Evolutionary conservation across 92 coral and sea anemone genomes (phyloP), one percentile per base, ranked within the genome.

Genomic region (Epizoanthus fatuus): DNA sequence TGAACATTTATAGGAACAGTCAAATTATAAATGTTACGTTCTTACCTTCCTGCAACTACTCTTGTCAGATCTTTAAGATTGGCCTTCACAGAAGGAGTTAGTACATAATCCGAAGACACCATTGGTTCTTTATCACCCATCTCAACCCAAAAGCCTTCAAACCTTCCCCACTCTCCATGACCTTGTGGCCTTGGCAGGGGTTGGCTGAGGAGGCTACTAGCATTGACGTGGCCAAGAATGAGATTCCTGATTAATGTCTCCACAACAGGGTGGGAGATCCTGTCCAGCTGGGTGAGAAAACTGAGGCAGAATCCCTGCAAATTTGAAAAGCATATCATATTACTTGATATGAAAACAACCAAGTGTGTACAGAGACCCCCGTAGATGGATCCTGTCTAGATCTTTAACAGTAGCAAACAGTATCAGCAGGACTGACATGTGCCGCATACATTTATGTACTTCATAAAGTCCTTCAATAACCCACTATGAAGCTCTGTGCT

Each of bases 41-140:
- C 63, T 47, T 83, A 95, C 99, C 99, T 97, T 70, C 97, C 99
- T 74, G 98, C 92, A n/a, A 97, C 99, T 47, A 97, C 96, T 79
- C 99, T 91, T 9, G 94, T 84, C 56, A 97, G 92, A 67, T 95
- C 98, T 81, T 88, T 87, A 79, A 97, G 79, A 60, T 97, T 97
- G 0, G 92, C 95, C 86, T 93, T 97, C 62, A 97, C 98, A 16
- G 99, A 89, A 12, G 90, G 74, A 15, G 99, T 97, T 25, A 97
- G 88, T 20, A 97, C 96, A 86, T 97, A 97, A 35, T 95, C 98
- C 17, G 90, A 52, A 42, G 96, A 83, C 52, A 80, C 81, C 1
- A 81, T 53, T 2, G 97, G 95, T 29, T 95, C 97, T 8, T 87
- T 81, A 65, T 88, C 92, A 9, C 99, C 99, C 70, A 70, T 80